phyloP scores from a whole-genome alignment of 2,113 vertebrate genomes.

The Eretmochelys imbricata region DNA sequence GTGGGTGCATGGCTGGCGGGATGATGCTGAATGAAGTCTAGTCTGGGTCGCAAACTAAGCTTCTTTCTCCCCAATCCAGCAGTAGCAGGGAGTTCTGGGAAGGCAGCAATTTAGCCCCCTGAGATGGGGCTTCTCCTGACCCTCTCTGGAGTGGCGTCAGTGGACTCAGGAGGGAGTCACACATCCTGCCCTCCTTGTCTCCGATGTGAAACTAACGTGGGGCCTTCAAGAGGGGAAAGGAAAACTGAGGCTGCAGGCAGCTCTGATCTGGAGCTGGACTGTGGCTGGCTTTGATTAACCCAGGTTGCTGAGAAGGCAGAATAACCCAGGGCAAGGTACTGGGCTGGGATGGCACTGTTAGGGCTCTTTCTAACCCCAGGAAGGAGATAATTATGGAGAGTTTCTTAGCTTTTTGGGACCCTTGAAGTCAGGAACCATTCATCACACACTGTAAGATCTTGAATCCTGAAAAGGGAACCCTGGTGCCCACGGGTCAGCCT shows the following conservation, averaged over 20 bases:
- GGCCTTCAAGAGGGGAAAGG: background rate
- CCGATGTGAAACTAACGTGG: background rate
- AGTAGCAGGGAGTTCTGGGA: accelerated
- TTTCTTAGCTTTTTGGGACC: too few species aligned
- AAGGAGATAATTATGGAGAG: too few species aligned
- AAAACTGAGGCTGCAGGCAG: background rate
- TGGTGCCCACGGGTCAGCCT: background rate
- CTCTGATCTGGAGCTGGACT: background rate
- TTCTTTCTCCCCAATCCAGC: background rate
- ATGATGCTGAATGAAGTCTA: background rate
- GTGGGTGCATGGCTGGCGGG: background rate
- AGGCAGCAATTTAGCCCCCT: accelerated
- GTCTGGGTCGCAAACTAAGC: background rate
- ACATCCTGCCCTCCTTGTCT: background rate
- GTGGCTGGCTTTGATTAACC: background rate
- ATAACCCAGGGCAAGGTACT: too few species aligned
- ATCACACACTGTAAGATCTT: too few species aligned
- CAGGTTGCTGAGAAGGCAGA: background rate
- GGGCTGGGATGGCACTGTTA: background rate
- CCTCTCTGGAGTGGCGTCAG: background rate
- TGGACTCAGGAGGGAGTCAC: background rate
- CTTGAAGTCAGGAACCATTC: too few species aligned
- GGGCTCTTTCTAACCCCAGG: background rate
- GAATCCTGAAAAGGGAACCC: background rate
- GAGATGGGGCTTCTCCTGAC: background rate